phyloP scores from a whole-genome alignment of 2,888 invertebrate species.

The Pyrrhosoma nymphula region DNA sequence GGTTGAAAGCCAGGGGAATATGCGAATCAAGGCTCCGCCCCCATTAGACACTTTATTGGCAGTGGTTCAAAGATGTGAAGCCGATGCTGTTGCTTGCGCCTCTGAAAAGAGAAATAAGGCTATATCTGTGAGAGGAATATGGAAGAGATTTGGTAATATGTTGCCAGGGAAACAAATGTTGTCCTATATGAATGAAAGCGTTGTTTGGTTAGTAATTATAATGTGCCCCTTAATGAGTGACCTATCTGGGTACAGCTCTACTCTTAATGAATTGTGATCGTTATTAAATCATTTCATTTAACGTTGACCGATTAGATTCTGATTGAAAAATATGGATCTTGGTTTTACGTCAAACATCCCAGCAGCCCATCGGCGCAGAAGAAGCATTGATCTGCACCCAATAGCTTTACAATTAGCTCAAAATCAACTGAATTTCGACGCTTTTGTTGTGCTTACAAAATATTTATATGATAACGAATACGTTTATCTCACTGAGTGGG shows the following conservation, averaged over 20 bases:
- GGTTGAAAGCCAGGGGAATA: not conserved
- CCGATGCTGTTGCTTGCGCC: not conserved
- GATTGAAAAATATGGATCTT: no score
- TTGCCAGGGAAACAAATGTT: not conserved
- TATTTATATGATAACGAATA: no score
- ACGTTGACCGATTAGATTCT: no score
- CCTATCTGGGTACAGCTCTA: not conserved
- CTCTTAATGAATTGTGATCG: not conserved
- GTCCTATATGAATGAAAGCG: not conserved
- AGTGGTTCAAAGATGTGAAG: not conserved
- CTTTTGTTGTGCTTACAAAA: no score
- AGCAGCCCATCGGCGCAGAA: no score
- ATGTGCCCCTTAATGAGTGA: no score
- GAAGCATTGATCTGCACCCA: no score
- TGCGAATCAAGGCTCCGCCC: not conserved
- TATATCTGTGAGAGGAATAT: not conserved
- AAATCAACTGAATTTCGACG: no score
- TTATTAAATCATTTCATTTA: not conserved
- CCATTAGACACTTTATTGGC: not conserved
- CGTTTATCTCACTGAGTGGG: no score
- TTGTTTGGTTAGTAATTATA: not conserved
- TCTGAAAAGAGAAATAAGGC: not conserved
- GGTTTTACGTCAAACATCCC: no score
- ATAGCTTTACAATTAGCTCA: no score
- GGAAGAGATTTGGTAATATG: not conserved